Conservation (phyloP, 1,140 invertebrate genomes). For the Ephestia elutella region DNA sequence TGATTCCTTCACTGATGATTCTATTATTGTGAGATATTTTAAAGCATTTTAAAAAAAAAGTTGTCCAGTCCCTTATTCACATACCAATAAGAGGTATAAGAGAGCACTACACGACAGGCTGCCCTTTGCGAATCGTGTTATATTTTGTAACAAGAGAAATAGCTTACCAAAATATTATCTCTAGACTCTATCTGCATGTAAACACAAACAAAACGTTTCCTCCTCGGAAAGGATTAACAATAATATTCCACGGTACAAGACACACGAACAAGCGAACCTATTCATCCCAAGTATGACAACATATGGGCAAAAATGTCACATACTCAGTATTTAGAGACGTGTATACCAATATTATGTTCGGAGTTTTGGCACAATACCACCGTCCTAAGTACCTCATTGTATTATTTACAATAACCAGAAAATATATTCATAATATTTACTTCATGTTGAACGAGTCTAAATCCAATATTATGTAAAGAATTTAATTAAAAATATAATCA, state of each 20-base stretch:
- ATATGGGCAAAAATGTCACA: not conserved
- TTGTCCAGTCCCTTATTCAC: too few relatives aligned
- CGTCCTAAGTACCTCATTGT: not conserved
- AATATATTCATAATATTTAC: not conserved
- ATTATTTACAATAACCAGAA: conserved; percentile 1
- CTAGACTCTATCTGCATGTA: too few relatives aligned
- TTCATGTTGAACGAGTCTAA: not conserved
- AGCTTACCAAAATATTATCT: not conserved
- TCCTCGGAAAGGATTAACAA: not conserved
- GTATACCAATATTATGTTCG: not conserved
- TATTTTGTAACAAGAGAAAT: not conserved
- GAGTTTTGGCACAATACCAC: not conserved
- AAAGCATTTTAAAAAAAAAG: too few relatives aligned
- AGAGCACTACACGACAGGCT: too few relatives aligned
- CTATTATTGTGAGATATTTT: too few relatives aligned
- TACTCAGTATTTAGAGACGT: not conserved
- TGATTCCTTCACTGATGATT: too few relatives aligned
- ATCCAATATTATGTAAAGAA: not conserved
- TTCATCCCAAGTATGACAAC: not conserved
- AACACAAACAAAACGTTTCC: not conserved
- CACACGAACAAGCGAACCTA: not conserved
- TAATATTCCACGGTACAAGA: not conserved
- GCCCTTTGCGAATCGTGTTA: too few relatives aligned
- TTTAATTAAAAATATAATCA: too few relatives aligned
- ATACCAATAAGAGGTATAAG: too few relatives aligned